Evolutionary conservation across 1,140 invertebrate genomes (phyloP), one percentile per base, ranked within the genome.

Genomic region (Scaptomyza graminum): DNA sequence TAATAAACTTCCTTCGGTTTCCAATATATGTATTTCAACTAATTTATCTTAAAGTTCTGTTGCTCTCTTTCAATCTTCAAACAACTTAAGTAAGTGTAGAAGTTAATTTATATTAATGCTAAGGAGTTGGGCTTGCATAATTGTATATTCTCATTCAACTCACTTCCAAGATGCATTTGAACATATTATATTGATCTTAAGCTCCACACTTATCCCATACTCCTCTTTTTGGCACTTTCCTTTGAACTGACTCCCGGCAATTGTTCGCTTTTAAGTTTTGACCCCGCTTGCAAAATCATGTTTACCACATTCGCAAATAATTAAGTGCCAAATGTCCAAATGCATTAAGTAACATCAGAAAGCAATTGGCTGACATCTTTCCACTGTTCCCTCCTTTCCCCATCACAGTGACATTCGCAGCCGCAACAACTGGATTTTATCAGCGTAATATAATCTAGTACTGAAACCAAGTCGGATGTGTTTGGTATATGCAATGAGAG

Each of bases 231-330:
- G 7, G 25, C 44, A 44, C 16, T 43, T 56, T 5, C 47, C 73
- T 76, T 68, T 76, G 44, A 68, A 63, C 57, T 63, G 47, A 31
- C 34, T 12, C 13, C 13, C 47, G 8, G 34, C 68, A 71, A 63
- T 66, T 67, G 47, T 39, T 39, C 39, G 25, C 64, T 68, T 68
- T 68, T 69, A 60, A 62, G 37, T 56, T 57, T 1, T 51, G 28
- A 69, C 57, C 59, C 62, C 50, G 25, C 41, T 31, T 31, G 7
- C 47, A 11, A 34, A 31, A 39, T 46, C 22, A 46, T 57, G 41
- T 31, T 75, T 77, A 44, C 52, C 78, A 82, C 83, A 87, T 88
- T 87, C 88, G 82, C 83, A 88, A 82, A 55, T 88, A 87, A 88
- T 88, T 87, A 87, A 87, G 78, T 88, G 83, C 62, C 66, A 60